These are phyloP conservation scores for Entelurus aequoreus DNA, from an alignment of 2,113 vertebrate species.

Conservation along the genomic window DNA sequence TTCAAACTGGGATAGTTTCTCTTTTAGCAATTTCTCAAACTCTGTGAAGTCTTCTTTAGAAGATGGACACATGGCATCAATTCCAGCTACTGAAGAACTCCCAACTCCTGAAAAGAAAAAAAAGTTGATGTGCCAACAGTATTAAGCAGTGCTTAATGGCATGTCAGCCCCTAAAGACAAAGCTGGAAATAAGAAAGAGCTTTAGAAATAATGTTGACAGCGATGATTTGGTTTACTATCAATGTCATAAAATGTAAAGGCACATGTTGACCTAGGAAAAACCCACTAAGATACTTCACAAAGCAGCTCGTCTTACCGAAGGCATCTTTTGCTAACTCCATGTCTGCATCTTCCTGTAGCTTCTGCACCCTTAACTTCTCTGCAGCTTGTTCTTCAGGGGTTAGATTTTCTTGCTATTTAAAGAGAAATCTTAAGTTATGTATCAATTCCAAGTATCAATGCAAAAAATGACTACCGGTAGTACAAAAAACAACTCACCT, in stretches of 20 bases:
- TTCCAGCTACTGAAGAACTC: constrained; percentile 74
- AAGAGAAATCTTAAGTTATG: background rate
- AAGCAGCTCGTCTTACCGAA: constrained; percentile 75
- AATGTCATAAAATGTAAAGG: background rate
- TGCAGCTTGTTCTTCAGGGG: constrained; percentile 82
- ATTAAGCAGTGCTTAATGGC: no score
- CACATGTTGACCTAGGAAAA: background rate
- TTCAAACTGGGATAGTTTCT: constrained; percentile 91
- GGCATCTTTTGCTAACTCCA: constrained; percentile 92
- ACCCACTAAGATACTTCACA: background rate
- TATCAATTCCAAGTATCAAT: background rate
- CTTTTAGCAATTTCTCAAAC: constrained; percentile 91
- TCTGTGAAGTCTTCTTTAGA: constrained; percentile 97
- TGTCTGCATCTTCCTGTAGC: constrained; percentile 89
- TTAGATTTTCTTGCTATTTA: constrained; percentile 64
- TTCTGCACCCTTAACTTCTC: constrained; percentile 90
- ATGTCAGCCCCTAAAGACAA: no score
- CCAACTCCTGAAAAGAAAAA: constrained; percentile 66
- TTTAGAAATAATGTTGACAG: no score
- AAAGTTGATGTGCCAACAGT: background rate
- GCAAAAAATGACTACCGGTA: background rate
- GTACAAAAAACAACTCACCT: constrained; percentile 59
- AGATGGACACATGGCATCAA: constrained; percentile 92
- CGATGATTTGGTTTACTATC: no score
- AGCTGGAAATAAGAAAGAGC: no score